Evolutionary conservation across 2,113 vertebrate genomes (phyloP).

Genomic region (Bujurquina vittata): DNA sequence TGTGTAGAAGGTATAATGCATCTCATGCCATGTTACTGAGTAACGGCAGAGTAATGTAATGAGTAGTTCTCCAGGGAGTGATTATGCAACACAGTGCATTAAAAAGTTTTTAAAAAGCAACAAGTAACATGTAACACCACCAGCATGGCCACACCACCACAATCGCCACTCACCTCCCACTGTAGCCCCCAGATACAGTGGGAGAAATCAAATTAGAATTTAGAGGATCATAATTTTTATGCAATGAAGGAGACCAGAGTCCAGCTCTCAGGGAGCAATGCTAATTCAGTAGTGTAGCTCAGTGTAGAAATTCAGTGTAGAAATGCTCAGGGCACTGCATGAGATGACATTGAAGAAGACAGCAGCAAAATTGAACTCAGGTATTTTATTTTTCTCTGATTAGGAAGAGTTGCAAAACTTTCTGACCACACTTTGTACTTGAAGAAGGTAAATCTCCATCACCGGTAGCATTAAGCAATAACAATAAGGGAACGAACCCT

Average conservation of each 20-base stretch:
- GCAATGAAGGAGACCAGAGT: neutral
- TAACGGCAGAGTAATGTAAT: neutral
- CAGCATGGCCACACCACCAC: neutral
- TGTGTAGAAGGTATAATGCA: neutral
- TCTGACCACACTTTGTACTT: too few species aligned
- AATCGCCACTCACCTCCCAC: too few species aligned
- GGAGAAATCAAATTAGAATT: neutral
- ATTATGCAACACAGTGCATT: neutral
- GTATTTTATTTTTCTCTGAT: neutral
- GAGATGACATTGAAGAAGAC: neutral
- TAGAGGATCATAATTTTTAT: neutral
- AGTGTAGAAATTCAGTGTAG: neutral
- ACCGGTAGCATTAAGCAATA: too few species aligned
- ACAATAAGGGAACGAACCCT: too few species aligned
- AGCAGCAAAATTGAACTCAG: neutral
- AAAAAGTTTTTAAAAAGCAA: neutral
- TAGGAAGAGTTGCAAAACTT: too few species aligned
- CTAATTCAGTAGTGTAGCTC: neutral
- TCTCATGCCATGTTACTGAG: neutral
- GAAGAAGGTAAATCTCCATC: too few species aligned
- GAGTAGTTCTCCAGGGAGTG: neutral
- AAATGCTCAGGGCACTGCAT: neutral
- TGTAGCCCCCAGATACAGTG: neutral
- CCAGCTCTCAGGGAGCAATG: neutral
- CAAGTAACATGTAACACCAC: neutral